phyloP scores from a whole-genome alignment of 2,888 invertebrate species.

The Choristoneura rosaceana region DNA sequence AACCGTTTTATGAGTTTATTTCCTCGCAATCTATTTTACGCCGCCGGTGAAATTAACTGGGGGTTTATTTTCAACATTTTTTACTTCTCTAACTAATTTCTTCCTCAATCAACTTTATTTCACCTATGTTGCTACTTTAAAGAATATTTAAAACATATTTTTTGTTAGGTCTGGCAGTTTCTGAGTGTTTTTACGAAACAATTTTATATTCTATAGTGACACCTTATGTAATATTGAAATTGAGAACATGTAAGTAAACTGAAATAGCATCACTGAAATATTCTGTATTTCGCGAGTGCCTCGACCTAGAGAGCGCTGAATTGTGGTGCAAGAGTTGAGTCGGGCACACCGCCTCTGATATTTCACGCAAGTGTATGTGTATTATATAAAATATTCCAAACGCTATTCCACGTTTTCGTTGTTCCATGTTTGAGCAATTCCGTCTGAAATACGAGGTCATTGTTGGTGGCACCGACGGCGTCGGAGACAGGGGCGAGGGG shows the following conservation, averaged over 20 bases:
- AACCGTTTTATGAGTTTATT: conserved; percentile 41
- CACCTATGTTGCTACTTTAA: not conserved
- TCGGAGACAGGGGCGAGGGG: conserved; percentile 67
- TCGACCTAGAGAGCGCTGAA: conserved; percentile 1
- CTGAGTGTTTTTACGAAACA: not conserved
- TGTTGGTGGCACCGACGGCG: conserved; percentile 82
- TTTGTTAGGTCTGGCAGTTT: not conserved
- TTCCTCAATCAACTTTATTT: conserved; percentile 10
- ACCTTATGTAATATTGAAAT: not conserved
- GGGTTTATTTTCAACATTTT: conserved; percentile 32
- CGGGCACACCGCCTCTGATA: conserved; percentile 17
- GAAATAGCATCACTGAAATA: not conserved
- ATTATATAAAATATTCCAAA: conserved; percentile 44
- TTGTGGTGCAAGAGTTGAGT: conserved; percentile 22
- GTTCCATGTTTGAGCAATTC: conserved; percentile 84
- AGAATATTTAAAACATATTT: not conserved
- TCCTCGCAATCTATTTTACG: conserved; percentile 39
- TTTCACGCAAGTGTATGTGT: conserved; percentile 31
- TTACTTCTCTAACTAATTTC: conserved; percentile 15
- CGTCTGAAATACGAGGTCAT: conserved; percentile 85
- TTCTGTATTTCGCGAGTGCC: conserved; percentile 6
- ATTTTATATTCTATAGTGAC: not conserved
- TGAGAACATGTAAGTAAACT: not conserved
- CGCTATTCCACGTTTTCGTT: conserved; percentile 78
- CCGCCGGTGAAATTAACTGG: conserved; percentile 29